Evolutionary conservation across 2,888 invertebrate genomes (phyloP).

Genomic region (Cabera pusaria): DNA sequence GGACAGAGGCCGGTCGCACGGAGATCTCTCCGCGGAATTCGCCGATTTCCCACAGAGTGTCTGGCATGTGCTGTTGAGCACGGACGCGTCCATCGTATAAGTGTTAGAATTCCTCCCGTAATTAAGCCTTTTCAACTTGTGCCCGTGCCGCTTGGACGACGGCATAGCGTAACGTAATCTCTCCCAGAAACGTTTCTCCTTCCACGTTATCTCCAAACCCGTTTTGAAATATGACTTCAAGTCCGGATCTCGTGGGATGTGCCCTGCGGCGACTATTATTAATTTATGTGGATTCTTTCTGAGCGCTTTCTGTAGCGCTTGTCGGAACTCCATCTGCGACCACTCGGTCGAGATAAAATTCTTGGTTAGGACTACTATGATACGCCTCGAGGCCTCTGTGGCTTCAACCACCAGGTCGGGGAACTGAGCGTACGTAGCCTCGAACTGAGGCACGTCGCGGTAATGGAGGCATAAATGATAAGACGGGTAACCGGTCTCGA

Average conservation of each 20-base stretch:
- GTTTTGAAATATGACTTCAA: slow-evolving; percentile 94
- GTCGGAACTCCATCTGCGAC: slow-evolving; percentile 95
- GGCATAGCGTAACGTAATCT: slow-evolving; percentile 95
- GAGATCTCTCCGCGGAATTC: slow-evolving; percentile 82
- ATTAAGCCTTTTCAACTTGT: slow-evolving; percentile 82
- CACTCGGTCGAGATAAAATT: slow-evolving; percentile 96
- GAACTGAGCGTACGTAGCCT: slow-evolving; percentile 87
- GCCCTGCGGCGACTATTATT: slow-evolving; percentile 91
- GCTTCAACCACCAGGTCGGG: slow-evolving; percentile 92
- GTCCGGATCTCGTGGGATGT: slow-evolving; percentile 93
- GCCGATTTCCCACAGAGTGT: slow-evolving; percentile 82
- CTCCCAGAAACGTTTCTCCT: slow-evolving; percentile 97
- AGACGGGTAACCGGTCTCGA: slow-evolving; percentile 91
- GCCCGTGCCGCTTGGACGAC: slow-evolving; percentile 86
- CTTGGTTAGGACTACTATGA: slow-evolving; percentile 93
- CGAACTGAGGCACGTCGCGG: slow-evolving; percentile 90
- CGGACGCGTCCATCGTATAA: slow-evolving; percentile 89
- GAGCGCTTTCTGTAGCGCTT: slow-evolving; percentile 94
- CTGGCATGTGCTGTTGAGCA: slow-evolving; percentile 84
- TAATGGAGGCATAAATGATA: slow-evolving; percentile 95
- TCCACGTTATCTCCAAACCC: slow-evolving; percentile 93
- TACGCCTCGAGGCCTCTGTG: slow-evolving; percentile 93
- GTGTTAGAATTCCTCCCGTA: slow-evolving; percentile 93
- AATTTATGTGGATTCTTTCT: slow-evolving; percentile 92
- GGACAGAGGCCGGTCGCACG: slow-evolving; percentile 89